Evolutionary conservation across 1,140 invertebrate species (phyloP).

Genomic region (Brachionus koreanus): DNA sequence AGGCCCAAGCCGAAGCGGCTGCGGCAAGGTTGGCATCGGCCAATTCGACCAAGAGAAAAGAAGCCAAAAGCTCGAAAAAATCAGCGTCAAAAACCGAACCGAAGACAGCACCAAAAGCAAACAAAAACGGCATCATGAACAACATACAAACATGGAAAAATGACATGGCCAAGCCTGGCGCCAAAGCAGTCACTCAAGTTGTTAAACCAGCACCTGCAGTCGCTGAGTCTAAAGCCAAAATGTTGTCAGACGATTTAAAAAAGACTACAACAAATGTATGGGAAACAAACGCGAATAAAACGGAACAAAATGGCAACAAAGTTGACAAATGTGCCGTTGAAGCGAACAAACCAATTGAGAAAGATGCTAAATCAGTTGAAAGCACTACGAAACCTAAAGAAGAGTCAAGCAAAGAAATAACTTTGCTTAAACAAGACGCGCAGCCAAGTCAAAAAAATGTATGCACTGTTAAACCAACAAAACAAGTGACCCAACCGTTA

Average conservation of each 20-base stretch:
- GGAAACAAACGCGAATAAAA: not conserved
- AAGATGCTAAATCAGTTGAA: not conserved
- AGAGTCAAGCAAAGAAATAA: not conserved
- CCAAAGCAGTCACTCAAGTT: not conserved
- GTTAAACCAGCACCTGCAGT: not conserved
- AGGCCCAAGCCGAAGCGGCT: not conserved
- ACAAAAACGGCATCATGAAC: not conserved
- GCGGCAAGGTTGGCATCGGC: not conserved
- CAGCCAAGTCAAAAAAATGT: conserved; percentile 13
- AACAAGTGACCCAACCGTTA: not conserved
- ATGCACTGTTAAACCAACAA: conserved; percentile 39
- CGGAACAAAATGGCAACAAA: not conserved
- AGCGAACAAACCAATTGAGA: not conserved
- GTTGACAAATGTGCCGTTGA: not conserved
- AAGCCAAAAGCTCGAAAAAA: not conserved
- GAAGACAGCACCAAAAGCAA: not conserved
- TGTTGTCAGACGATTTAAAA: not conserved
- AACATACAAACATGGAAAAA: conserved; percentile 39
- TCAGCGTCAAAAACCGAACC: not conserved
- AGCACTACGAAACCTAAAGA: not conserved
- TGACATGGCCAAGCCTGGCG: not conserved
- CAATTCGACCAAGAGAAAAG: not conserved
- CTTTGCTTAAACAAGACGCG: not conserved
- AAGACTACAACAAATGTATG: not conserved
- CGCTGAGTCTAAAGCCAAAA: not conserved